Conservation (phyloP, 64 coral and sea anemone genomes). For the Dendrophyllia cribrosa region DNA sequence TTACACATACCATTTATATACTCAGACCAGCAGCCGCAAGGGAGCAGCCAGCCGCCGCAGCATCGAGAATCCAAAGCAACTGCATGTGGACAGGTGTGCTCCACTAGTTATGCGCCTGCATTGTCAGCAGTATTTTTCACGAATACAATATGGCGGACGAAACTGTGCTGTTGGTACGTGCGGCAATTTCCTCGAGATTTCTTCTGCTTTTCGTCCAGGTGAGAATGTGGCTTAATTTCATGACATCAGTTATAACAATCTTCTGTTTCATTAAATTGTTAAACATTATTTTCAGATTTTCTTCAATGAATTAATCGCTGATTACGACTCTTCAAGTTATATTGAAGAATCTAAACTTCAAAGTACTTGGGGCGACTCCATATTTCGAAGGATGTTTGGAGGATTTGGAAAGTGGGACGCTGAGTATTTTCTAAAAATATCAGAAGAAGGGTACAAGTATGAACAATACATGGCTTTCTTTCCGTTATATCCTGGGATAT, state of each 20-base stretch:
- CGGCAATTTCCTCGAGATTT: constrained; percentile 43
- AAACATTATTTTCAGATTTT: constrained; percentile 52
- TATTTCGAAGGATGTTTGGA: constrained; percentile 50
- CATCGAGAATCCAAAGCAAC: no score
- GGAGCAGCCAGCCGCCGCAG: no score
- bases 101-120: no score
- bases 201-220: constrained; percentile 49
- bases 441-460: constrained; percentile 92
- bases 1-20: no score
- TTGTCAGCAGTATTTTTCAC: neutral
- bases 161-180: neutral
- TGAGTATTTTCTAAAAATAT: constrained; percentile 92
- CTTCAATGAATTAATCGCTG: constrained; percentile 57
- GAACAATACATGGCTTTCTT: constrained; percentile 98
- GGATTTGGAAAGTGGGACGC: constrained; percentile 96
- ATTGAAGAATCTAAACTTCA: neutral
- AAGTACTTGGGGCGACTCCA: constrained; percentile 29
- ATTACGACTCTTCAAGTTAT: constrained; percentile 79
- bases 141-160: constrained; percentile 73
- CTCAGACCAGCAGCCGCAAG: no score
- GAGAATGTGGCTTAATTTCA: neutral
- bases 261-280: neutral
- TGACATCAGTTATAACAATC: neutral
- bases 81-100: no score
- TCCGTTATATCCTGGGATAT: constrained; percentile 76